Percentiles rank a stretch among this genome's conserved stretches.
Conservation (phyloP, 2,888 invertebrate genomes). For the Caradrina clavipalpis region DNA sequence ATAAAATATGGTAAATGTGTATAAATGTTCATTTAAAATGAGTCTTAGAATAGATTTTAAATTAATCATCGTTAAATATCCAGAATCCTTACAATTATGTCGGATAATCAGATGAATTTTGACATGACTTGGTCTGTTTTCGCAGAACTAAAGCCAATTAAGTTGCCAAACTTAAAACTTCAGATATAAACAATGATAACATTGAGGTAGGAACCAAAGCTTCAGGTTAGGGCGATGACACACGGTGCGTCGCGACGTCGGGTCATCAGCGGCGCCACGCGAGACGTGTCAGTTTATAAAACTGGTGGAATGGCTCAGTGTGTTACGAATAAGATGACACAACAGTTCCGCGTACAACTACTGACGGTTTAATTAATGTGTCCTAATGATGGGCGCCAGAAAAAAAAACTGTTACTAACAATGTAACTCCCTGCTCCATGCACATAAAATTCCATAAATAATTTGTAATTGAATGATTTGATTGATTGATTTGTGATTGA, state of each 20-base stretch:
- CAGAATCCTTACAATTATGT: no score
- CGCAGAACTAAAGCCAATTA: no score
- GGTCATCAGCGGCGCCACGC: constrained; percentile 22
- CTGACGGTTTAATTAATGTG: constrained; percentile 9
- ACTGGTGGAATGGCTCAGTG: constrained; percentile 20
- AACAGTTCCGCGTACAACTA: constrained; percentile 30
- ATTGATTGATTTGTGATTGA: no score
- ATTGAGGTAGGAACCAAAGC: constrained; percentile 8
- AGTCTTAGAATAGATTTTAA: no score
- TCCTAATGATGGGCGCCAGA: constrained; percentile 1
- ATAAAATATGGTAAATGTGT: no score
- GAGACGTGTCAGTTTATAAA: constrained; percentile 27
- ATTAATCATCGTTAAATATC: no score
- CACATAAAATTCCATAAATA: no score
- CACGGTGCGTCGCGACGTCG: constrained; percentile 23
- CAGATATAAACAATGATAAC: constrained; percentile 6
- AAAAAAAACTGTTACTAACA: not conserved
- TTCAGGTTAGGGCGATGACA: constrained; percentile 34
- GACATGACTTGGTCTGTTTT: no score
- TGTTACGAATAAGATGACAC: constrained; percentile 32
- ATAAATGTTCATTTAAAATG: no score
- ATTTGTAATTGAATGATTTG: no score
- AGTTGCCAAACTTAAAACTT: not conserved
- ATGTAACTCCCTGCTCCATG: no score
- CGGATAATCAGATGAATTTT: no score